Conservation (phyloP, 2,113 vertebrate genomes). For the Barbus barbus region DNA sequence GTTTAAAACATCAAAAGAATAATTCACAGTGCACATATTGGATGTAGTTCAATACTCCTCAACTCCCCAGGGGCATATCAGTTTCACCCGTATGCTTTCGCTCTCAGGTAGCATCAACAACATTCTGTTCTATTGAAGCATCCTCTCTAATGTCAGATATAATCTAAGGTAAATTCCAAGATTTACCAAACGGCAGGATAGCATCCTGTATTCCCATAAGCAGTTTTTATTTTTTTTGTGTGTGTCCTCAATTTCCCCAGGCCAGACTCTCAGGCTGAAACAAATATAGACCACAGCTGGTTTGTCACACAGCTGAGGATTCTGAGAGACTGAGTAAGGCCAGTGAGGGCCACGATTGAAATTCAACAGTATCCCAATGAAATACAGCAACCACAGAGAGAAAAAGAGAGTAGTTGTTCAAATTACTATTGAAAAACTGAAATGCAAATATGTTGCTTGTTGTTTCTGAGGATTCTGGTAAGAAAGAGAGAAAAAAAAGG, state of each 20-base stretch:
- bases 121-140: not conserved
- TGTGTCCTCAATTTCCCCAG: constrained; percentile 6
- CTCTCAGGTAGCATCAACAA: constrained; percentile 15
- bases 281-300: constrained; percentile 13
- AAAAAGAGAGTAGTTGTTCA: not conserved
- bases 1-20: constrained; percentile 12
- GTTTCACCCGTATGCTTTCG: constrained; percentile 13
- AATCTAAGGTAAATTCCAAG: constrained; percentile 34
- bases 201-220: not conserved
- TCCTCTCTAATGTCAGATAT: constrained; percentile 24
- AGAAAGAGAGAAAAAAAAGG: not conserved
- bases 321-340: not conserved
- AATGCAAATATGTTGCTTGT: not conserved
- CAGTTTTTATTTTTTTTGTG: not conserved
- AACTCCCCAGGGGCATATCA: not conserved
- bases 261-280: constrained; percentile 3
- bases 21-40: not conserved
- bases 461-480: not conserved
- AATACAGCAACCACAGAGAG: not conserved
- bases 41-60: constrained; percentile 5
- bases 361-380: not conserved
- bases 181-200: not conserved
- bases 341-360: constrained; percentile 5
- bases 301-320: not conserved
- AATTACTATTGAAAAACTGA: not conserved